These are phyloP conservation scores for Podarcis raffonei DNA, from an alignment of 2,113 vertebrate species.

Conservation along the genomic window DNA sequence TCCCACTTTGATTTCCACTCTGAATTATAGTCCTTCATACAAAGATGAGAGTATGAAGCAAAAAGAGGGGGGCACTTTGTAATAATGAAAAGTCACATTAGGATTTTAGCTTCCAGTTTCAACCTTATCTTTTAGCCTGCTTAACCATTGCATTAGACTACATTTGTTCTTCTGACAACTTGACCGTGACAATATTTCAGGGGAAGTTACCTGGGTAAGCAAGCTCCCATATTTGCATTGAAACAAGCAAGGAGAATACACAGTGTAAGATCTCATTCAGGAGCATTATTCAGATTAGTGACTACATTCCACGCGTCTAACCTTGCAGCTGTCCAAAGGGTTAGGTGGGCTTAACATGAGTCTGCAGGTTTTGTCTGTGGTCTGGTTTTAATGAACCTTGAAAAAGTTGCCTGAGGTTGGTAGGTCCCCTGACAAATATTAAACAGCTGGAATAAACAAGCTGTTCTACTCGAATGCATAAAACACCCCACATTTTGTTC, in stretches of 20 bases:
- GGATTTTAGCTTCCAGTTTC: neutral
- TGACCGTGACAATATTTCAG: accelerated
- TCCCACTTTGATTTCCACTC: neutral
- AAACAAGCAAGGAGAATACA: conserved; percentile 47
- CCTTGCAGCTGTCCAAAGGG: conserved; percentile 48
- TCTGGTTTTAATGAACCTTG: conserved; percentile 72
- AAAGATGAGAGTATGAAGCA: neutral
- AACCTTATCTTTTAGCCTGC: neutral
- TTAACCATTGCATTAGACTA: accelerated
- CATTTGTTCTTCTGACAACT: conserved; percentile 21
- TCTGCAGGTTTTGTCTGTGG: conserved; percentile 62
- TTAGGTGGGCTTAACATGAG: conserved; percentile 65
- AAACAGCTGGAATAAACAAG: conserved; percentile 65
- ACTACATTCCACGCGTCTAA: conserved; percentile 49
- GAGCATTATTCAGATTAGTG: conserved; percentile 50
- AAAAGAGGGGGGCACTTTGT: neutral
- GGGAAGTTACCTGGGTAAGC: conserved; percentile 4
- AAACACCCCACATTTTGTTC: neutral
- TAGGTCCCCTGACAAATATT: conserved; percentile 64
- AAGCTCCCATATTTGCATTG: conserved; percentile 27
- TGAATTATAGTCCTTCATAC: neutral
- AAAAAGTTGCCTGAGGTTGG: conserved; percentile 50
- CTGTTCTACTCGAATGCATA: conserved; percentile 45
- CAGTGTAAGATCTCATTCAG: conserved; percentile 47
- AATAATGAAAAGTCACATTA: neutral